A percentile compares a stretch with the other conserved stretches of the same genome.
phyloP scores from a whole-genome alignment of 2,888 invertebrate species.

The Thumatha senex region DNA sequence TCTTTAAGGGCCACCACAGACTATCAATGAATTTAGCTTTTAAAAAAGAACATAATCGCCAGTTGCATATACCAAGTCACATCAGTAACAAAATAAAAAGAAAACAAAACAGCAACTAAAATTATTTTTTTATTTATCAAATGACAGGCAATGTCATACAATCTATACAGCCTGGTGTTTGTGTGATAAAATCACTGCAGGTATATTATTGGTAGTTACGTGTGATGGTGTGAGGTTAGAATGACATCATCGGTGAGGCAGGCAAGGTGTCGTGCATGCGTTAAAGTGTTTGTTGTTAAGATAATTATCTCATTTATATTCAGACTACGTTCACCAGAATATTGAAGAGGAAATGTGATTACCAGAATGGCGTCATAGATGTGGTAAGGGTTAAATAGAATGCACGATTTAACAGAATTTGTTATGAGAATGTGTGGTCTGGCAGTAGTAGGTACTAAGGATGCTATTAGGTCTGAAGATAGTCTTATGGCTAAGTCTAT shows the following conservation, averaged over 20 bases:
- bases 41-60: too few species aligned
- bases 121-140: too few species aligned
- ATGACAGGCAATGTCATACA: constrained; percentile 9
- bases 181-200: constrained; percentile 6
- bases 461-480: too few species aligned
- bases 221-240: constrained; percentile 19
- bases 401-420: too few species aligned
- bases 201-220: constrained; percentile 16
- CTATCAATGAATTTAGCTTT: too few species aligned
- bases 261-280: constrained; percentile 36
- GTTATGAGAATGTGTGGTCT: too few species aligned
- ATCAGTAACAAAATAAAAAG: neutral
- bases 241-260: constrained; percentile 35
- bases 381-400: neutral
- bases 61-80: too few species aligned
- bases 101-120: too few species aligned
- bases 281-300: constrained; percentile 31
- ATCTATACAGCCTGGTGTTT: neutral
- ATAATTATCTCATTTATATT: constrained; percentile 12
- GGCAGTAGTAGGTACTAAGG: too few species aligned
- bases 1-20: too few species aligned
- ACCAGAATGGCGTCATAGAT: neutral
- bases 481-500: too few species aligned
- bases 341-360: constrained; percentile 1
- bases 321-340: neutral